Base-by-base conservation (phyloP, 2,113 vertebrate species). In the Datnioides undecimradiatus region DNA sequence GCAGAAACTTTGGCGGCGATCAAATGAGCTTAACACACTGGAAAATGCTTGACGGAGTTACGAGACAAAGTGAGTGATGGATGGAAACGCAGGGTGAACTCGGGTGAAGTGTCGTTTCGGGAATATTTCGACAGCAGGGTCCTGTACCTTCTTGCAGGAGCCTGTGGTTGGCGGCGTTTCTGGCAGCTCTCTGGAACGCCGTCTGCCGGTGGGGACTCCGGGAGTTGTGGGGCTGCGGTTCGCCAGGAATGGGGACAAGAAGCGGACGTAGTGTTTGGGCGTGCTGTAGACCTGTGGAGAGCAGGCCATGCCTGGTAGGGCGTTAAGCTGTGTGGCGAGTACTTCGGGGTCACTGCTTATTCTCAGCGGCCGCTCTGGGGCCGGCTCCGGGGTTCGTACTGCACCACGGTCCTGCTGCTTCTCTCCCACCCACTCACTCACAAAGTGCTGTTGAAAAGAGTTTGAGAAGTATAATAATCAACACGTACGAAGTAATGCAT, bases 291-390 rank as follows among this genome's bases (percentile, higher is more conserved):
- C 95, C 33, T 99, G 98, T 0, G 98, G 96, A 31, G 97, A 98
- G 87, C 97, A 98, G 41, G 96, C 90, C 90, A 99, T 96, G 25
- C 98, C 98, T 2, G 98, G 98, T 68, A 99, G 93, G 69, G 98
- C 98, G 70, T 99, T 99, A 33, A 99, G 94, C 75, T 99, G 98
- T 6, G 98, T 99, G 78, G 98, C 98, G 58, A 99, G 94, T 65
- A 99, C 97, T 90, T 99, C 97, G 0, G 98, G 98, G 87, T 99
- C 98, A 0, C 97, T 99, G 88, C 98, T 99, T 95, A 99, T 99
- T 58, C 98, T 96, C 6, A 99, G 94, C 40, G 98, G 97, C 88
- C 96, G 94, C 89, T 99, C 98, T 7, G 96, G 97, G 10, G 89
- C 64, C n/a, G 94, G 94, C 31, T 99, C 98, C 8, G 95, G 90